These are phyloP conservation scores for Drosophila hamatofila DNA, from an alignment of 2,888 invertebrate species.

Conservation along the genomic window DNA sequence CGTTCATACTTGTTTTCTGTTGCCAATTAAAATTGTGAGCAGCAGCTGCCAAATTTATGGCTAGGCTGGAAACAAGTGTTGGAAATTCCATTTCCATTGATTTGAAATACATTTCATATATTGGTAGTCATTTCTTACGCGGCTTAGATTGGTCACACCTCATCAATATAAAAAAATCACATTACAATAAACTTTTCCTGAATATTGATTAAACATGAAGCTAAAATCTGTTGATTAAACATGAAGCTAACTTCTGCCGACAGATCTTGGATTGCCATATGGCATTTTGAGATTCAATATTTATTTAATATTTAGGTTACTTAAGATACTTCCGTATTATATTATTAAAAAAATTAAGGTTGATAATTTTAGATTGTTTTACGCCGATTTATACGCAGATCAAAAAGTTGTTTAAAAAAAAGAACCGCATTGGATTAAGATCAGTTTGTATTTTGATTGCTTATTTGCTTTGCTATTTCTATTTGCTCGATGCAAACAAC, in stretches of 20 bases:
- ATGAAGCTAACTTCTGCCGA: not conserved
- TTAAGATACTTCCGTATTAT: not conserved
- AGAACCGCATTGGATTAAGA: not conserved
- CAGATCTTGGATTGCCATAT: not conserved
- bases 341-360: not conserved
- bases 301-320: not conserved
- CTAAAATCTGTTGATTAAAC: too few relatives aligned
- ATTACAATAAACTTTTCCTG: too few relatives aligned
- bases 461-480: not conserved
- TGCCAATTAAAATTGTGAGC: too few relatives aligned
- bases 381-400: not conserved
- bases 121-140: too few relatives aligned
- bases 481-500: slow-evolving; percentile 1
- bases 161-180: too few relatives aligned
- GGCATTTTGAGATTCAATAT: not conserved
- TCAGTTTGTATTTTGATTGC: not conserved
- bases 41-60: too few relatives aligned
- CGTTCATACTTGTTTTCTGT: too few relatives aligned
- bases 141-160: too few relatives aligned
- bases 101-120: too few relatives aligned
- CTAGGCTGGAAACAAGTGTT: too few relatives aligned
- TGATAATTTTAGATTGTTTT: not conserved
- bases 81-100: too few relatives aligned
- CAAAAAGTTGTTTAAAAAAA: not conserved
- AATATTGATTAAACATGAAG: too few relatives aligned